Base-by-base conservation (phyloP, 2,113 vertebrate species). In the Echinops telfairi region DNA sequence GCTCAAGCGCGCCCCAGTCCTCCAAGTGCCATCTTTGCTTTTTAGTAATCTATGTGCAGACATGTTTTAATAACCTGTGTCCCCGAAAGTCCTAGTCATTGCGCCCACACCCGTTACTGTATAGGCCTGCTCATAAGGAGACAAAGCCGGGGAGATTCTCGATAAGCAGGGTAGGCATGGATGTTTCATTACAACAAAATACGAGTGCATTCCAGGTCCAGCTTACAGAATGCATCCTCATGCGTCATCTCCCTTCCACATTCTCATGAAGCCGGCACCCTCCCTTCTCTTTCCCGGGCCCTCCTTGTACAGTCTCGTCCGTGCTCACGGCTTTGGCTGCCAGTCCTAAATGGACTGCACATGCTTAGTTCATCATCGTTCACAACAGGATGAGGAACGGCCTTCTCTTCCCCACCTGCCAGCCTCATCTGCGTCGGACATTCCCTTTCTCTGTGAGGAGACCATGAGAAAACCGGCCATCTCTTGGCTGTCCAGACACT, bases 61-160 rank as follows among this genome's bases (percentile, higher is more conserved):
- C 19, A 23, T 64, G 6, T 92, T 91, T 81, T 33, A 71, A 0
- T 77, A 80, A 88, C 20, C 12, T 43, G 22, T 85, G 47, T 77
- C 93, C 29, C 76, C 47, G 87, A 12, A 85, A 53, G 25, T 86
- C 85, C 85, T 95, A 33, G 33, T 77, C 43, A 89, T 38, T 75
- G 73, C 16, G 8, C 58, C 43, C 2, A 3, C 64, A 43, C 80
- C 14, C 27, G 6, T 5, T 66, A 60, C 17, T 43, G 38, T 3
- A 36, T 23, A 83, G 43, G 73, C 2, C 47, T 91, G n/a, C n/a
- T 90, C 4, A 3, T 83, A 53, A 83, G 36, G 80, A 40, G 83
- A 71, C 20, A 58, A n/a, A 53, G 78, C n/a, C 81, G 40, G 33
- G 53, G 36, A 94, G 83, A 83, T 64, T 40, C 27, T 90, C 20